Conservation (phyloP, 1,140 invertebrate genomes). For the Zaprionus africanus region DNA sequence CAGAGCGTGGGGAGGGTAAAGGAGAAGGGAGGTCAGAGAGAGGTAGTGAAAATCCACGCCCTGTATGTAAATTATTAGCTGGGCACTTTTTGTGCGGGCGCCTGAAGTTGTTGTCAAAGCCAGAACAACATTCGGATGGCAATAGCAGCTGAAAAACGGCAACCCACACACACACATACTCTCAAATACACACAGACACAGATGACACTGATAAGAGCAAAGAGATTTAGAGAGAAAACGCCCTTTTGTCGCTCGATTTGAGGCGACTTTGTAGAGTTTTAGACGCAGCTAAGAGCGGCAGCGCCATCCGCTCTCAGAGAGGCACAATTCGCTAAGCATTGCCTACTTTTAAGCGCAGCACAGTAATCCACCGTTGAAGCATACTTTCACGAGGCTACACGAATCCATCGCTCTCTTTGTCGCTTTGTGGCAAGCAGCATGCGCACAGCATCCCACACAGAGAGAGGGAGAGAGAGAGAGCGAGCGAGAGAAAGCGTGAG, state of each 20-base stretch:
- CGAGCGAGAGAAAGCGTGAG: neutral
- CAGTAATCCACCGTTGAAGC: neutral
- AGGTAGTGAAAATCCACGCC: slow-evolving; percentile 77
- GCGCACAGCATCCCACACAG: slow-evolving; percentile 61
- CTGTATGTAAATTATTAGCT: slow-evolving; percentile 84
- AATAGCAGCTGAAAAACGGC: slow-evolving; percentile 52
- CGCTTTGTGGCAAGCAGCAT: slow-evolving; percentile 69
- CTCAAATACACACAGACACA: slow-evolving; percentile 1
- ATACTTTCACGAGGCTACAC: neutral
- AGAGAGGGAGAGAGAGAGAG: neutral
- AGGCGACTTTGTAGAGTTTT: slow-evolving; percentile 27
- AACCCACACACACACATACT: slow-evolving; percentile 32
- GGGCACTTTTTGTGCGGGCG: slow-evolving; percentile 73
- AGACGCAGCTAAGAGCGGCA: slow-evolving; percentile 43
- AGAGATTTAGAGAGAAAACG: slow-evolving; percentile 58
- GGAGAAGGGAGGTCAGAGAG: slow-evolving; percentile 12
- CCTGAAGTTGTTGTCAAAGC: slow-evolving; percentile 64
- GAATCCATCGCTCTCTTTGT: slow-evolving; percentile 39
- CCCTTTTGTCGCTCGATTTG: slow-evolving; percentile 68
- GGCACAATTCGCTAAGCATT: neutral
- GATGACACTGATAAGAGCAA: slow-evolving; percentile 29
- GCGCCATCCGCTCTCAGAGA: neutral
- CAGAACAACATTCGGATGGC: slow-evolving; percentile 48
- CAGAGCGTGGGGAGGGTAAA: neutral
- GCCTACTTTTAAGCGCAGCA: slow-evolving; percentile 23